phyloP scores from a whole-genome alignment of 2,797 vertebrate species.

The Microhierax caerulescens region DNA sequence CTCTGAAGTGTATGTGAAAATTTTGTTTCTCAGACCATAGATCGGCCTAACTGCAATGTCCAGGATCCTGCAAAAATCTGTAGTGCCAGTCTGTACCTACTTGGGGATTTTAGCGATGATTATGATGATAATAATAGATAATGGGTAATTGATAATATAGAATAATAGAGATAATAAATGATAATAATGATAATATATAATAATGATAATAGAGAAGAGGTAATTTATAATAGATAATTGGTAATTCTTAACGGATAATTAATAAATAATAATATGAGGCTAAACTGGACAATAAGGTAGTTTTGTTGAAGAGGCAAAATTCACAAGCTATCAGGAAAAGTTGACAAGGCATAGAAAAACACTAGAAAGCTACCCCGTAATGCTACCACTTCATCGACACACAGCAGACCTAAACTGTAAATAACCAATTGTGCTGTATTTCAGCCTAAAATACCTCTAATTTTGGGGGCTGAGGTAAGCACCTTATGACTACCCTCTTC shows the following conservation, averaged over 20 bases:
- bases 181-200: background rate
- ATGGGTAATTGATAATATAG: background rate
- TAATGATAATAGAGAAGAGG: background rate
- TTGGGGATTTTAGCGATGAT: background rate
- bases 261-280: background rate
- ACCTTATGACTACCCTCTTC: background rate
- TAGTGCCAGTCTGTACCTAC: background rate
- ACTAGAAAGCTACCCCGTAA: background rate
- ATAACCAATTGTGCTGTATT: background rate
- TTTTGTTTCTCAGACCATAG: background rate
- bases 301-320: background rate
- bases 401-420: background rate
- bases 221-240: background rate
- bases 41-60: background rate
- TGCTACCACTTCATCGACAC: background rate
- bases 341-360: background rate
- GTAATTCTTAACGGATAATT: background rate
- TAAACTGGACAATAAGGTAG: background rate
- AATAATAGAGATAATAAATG: background rate
- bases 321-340: background rate
- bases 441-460: background rate
- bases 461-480: background rate
- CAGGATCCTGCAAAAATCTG: background rate
- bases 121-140: background rate
- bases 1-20: background rate